phyloP scores from a whole-genome alignment of 2,113 vertebrate genomes.

The Pipra filicauda region DNA sequence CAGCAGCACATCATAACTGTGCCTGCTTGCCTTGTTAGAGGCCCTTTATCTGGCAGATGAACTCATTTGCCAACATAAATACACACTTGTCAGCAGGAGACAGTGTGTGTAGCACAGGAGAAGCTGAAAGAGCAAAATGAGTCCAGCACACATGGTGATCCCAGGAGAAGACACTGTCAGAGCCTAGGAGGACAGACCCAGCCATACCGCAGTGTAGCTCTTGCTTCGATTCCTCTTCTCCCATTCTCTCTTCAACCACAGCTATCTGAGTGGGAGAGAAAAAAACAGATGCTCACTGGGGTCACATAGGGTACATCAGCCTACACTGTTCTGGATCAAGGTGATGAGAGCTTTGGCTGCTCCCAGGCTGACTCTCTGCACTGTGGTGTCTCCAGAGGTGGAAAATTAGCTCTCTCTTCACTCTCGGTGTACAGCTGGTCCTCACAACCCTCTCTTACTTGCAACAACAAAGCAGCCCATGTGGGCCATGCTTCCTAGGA shows the following conservation, averaged over 20 bases:
- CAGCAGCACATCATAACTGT: neutral
- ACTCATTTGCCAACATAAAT: neutral
- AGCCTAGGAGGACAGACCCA: neutral
- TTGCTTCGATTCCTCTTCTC: neutral
- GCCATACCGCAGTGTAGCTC: rapidly evolving
- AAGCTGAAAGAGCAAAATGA: neutral
- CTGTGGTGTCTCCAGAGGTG: neutral
- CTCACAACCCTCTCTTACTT: neutral
- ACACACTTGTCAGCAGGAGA: neutral
- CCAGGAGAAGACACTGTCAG: rapidly evolving
- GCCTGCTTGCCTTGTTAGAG: neutral
- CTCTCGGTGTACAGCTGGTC: neutral
- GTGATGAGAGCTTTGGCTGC: neutral
- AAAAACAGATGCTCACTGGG: neutral
- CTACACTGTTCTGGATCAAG: neutral
- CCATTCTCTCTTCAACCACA: neutral
- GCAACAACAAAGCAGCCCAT: neutral
- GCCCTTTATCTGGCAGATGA: neutral
- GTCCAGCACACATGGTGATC: neutral
- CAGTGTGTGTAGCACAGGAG: rapidly evolving
- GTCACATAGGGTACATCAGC: neutral
- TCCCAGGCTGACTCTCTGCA: neutral
- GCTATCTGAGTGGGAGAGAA: neutral
- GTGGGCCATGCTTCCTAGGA: neutral
- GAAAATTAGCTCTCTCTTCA: neutral